A percentile compares a stretch with the other conserved stretches of the same genome.
These are phyloP conservation scores for Ammospiza maritima DNA, from an alignment of 2,797 vertebrate genomes.

Conservation along the genomic window DNA sequence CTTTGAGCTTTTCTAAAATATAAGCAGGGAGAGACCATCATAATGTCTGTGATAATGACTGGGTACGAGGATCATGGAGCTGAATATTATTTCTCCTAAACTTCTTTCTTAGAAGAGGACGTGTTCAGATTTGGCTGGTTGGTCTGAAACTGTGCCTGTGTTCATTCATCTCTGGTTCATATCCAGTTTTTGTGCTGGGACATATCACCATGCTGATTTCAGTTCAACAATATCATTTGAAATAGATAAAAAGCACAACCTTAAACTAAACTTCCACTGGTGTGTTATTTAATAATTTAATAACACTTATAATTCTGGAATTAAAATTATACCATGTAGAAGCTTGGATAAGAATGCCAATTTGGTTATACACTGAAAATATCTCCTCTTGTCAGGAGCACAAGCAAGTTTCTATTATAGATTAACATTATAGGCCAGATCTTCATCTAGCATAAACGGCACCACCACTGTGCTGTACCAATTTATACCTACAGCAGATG, in stretches of 20 bases:
- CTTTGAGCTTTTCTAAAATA: conserved; percentile 48
- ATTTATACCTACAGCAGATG: not conserved
- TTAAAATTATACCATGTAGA: conserved; percentile 14
- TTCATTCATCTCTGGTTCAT: not conserved
- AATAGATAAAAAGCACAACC: conserved; percentile 19
- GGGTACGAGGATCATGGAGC: conserved; percentile 20
- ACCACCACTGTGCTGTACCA: not conserved
- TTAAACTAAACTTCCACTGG: conserved; percentile 35
- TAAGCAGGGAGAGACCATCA: conserved; percentile 53
- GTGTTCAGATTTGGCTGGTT: conserved; percentile 42
- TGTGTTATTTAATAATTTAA: conserved; percentile 63
- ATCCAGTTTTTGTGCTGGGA: conserved; percentile 6
- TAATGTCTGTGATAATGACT: conserved; percentile 51
- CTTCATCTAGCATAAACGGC: not conserved
- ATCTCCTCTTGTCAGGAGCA: conserved; percentile 44
- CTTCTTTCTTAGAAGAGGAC: conserved; percentile 40
- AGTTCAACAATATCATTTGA: not conserved
- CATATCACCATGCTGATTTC: not conserved
- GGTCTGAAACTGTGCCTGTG: conserved; percentile 6
- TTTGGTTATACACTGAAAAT: conserved; percentile 43
- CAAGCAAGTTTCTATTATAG: conserved; percentile 17
- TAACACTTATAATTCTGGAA: conserved; percentile 41
- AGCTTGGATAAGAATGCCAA: conserved; percentile 24
- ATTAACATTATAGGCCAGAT: not conserved
- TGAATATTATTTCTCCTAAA: conserved; percentile 57